Conservation (phyloP, 2,797 vertebrate species). For the Dipus sagitta region DNA sequence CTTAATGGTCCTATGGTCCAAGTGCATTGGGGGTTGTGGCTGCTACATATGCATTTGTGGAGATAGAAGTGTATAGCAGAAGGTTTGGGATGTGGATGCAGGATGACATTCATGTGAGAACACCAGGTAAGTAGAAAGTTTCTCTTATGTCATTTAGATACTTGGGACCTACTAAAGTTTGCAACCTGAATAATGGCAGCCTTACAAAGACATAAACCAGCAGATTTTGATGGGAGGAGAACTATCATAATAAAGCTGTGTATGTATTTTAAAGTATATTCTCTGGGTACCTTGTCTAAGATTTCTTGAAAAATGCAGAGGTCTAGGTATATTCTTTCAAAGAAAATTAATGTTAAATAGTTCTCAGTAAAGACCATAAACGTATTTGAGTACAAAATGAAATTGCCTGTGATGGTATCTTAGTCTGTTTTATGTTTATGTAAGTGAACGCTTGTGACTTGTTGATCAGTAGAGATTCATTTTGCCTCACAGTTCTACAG, state of each 20-base stretch:
- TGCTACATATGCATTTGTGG: background rate
- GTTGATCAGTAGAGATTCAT: background rate
- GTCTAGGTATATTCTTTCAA: background rate
- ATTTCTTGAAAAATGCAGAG: background rate
- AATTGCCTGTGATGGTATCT: background rate
- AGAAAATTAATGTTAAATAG: conserved; percentile 35
- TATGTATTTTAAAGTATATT: conserved; percentile 18
- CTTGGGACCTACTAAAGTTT: background rate
- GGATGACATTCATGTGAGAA: background rate
- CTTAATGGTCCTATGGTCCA: background rate
- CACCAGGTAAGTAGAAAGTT: background rate
- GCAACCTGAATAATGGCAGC: background rate
- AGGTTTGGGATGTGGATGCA: background rate
- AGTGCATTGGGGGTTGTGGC: background rate
- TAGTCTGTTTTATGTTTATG: background rate
- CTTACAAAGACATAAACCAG: conserved; percentile 33
- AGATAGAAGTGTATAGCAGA: background rate
- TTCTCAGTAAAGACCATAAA: background rate
- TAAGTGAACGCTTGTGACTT: background rate
- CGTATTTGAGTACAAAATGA: conserved; percentile 55
- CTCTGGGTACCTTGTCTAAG: conserved; percentile 7
- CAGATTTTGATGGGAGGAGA: background rate
- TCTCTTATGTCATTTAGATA: background rate
- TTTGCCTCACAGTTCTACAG: background rate
- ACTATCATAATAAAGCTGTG: background rate